These are phyloP conservation scores for Pagrus major DNA, from an alignment of 2,113 vertebrate species.

Conservation along the genomic window DNA sequence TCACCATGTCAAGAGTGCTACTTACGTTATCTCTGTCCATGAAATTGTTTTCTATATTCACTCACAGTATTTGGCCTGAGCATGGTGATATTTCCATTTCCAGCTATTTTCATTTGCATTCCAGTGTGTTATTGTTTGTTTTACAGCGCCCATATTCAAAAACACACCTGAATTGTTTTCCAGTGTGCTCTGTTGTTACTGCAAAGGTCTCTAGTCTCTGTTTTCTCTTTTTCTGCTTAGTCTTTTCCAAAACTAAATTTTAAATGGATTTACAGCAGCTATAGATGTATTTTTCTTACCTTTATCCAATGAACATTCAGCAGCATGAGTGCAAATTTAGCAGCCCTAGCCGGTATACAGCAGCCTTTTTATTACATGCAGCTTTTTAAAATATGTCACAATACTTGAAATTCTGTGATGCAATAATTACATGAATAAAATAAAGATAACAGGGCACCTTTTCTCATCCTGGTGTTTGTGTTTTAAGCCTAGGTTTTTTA, in stretches of 20 bases:
- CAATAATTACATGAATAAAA: background rate
- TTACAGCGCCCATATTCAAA: conserved; percentile 3
- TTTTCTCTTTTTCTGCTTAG: background rate
- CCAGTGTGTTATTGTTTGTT: background rate
- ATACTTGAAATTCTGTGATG: background rate
- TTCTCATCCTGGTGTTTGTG: background rate
- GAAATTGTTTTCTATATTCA: background rate
- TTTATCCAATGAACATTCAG: background rate
- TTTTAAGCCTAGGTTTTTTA: background rate
- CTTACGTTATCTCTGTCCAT: background rate
- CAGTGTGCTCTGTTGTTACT: background rate
- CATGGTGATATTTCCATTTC: background rate
- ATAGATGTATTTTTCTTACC: background rate
- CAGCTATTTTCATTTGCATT: conserved; percentile 30
- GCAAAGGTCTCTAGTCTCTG: background rate
- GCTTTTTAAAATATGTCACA: background rate
- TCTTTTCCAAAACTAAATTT: background rate
- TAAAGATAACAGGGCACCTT: background rate
- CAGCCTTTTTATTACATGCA: background rate
- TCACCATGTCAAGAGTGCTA: background rate
- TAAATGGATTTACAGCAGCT: background rate
- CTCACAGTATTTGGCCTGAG: background rate
- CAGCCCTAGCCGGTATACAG: background rate
- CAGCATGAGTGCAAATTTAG: background rate
- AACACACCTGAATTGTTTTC: background rate